Evolutionary conservation across 1,140 invertebrate species (phyloP).

Genomic region (Doryteuthis pealeii): DNA sequence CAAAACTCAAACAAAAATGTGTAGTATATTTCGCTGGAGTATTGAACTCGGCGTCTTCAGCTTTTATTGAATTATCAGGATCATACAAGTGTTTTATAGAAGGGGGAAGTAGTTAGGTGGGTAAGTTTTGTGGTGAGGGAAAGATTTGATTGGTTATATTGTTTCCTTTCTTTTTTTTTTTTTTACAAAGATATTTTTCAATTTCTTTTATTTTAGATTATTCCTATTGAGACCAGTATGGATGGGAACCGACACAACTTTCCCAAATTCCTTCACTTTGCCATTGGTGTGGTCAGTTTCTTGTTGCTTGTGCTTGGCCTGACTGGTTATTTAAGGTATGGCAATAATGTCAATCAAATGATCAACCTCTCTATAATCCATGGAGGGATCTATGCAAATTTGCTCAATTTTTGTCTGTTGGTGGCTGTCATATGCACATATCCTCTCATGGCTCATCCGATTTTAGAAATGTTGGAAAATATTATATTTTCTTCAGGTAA

Average conservation of each 20-base stretch:
- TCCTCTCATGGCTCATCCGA: slow-evolving; percentile 54
- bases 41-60: too few relatives aligned
- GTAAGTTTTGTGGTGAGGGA: too few relatives aligned
- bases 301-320: slow-evolving; percentile 49
- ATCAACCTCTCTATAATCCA: slow-evolving; percentile 48
- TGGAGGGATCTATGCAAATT: slow-evolving; percentile 26
- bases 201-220: slow-evolving; percentile 38
- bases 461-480: slow-evolving; percentile 51
- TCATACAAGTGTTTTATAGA: too few relatives aligned
- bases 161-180: too few relatives aligned
- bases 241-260: slow-evolving; percentile 54
- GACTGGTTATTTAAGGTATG: slow-evolving; percentile 53
- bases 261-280: slow-evolving; percentile 45
- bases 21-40: too few relatives aligned
- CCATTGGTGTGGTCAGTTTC: slow-evolving; percentile 34
- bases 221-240: slow-evolving; percentile 58
- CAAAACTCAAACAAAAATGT: too few relatives aligned
- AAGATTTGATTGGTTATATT: too few relatives aligned
- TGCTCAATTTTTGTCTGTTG: slow-evolving; percentile 49
- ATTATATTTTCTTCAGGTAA: slow-evolving; percentile 49
- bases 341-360: slow-evolving; percentile 47
- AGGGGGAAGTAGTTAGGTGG: too few relatives aligned
- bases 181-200: neutral
- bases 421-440: slow-evolving; percentile 53
- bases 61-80: too few relatives aligned